Evolutionary conservation across 2,888 invertebrate genomes (phyloP).

Genomic region (Trissonchulus latispiculum): DNA sequence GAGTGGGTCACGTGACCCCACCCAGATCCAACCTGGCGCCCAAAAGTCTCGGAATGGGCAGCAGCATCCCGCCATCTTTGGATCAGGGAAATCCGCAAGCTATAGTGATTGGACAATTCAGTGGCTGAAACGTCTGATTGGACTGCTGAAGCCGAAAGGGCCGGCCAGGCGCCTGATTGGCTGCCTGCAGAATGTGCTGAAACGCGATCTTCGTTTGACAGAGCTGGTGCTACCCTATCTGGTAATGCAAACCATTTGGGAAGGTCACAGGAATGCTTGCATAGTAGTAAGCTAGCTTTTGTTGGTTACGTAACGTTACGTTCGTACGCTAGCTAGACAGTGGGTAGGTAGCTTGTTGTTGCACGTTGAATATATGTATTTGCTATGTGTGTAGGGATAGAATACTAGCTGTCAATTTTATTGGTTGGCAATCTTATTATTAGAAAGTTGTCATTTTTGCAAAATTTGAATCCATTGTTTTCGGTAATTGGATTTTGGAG

Average conservation of each 20-base stretch:
- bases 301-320: too few species aligned
- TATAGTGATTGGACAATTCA: neutral
- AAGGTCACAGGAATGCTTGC: neutral
- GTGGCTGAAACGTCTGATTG: neutral
- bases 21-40: neutral
- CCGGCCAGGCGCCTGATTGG: neutral
- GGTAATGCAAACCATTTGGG: conserved; percentile 1
- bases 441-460: too few species aligned
- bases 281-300: neutral
- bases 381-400: too few species aligned
- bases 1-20: neutral
- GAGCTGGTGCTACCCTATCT: conserved; percentile 9
- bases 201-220: neutral
- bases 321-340: too few species aligned
- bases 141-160: neutral
- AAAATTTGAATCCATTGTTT: too few species aligned
- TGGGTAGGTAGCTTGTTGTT: too few species aligned
- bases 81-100: neutral
- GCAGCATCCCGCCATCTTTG: neutral
- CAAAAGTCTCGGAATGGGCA: too few species aligned
- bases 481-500: too few species aligned
- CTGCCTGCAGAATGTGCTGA: neutral
- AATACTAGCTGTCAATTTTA: too few species aligned
- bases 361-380: too few species aligned
- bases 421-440: too few species aligned